Evolutionary conservation across 2,888 invertebrate species (phyloP).

Genomic region (Phalera bucephala): DNA sequence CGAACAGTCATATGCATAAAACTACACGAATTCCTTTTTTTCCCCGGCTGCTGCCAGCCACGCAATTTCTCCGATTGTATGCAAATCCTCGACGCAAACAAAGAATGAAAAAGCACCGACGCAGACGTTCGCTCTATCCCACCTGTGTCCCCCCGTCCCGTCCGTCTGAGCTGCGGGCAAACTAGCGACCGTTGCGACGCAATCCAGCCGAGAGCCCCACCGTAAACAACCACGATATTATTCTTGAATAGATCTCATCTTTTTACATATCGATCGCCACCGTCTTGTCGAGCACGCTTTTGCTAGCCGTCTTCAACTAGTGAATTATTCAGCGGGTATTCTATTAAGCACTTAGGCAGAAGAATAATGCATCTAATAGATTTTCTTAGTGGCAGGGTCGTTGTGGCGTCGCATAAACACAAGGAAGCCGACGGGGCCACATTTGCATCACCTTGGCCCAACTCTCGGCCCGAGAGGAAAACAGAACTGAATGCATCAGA

Average conservation of each 20-base stretch:
- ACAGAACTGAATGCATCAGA: slow-evolving; percentile 36
- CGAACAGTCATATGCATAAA: slow-evolving; percentile 59
- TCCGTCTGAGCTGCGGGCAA: slow-evolving; percentile 54
- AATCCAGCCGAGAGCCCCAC: slow-evolving; percentile 49
- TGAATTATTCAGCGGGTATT: slow-evolving; percentile 74
- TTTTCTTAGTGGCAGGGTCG: slow-evolving; percentile 58
- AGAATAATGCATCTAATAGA: slow-evolving; percentile 71
- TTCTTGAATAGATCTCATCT: slow-evolving; percentile 70
- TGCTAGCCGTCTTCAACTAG: slow-evolving; percentile 65
- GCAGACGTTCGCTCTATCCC: slow-evolving; percentile 59
- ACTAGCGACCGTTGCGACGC: slow-evolving; percentile 50
- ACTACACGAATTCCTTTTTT: slow-evolving; percentile 66
- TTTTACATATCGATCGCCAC: slow-evolving; percentile 67
- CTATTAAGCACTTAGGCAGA: slow-evolving; percentile 70
- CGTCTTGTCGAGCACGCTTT: slow-evolving; percentile 69
- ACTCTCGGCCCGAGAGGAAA: slow-evolving; percentile 33
- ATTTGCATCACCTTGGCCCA: slow-evolving; percentile 60
- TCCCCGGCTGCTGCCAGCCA: slow-evolving; percentile 56
- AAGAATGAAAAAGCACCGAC: slow-evolving; percentile 75
- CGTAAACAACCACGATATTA: slow-evolving; percentile 68
- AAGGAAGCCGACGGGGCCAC: slow-evolving; percentile 30
- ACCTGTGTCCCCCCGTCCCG: slow-evolving; percentile 55
- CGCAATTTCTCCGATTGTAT: slow-evolving; percentile 80
- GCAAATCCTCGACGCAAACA: slow-evolving; percentile 77
- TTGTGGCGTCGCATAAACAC: slow-evolving; percentile 49